These are phyloP conservation scores for Artemia franciscana DNA, from an alignment of 1,140 invertebrate genomes.

Conservation along the genomic window DNA sequence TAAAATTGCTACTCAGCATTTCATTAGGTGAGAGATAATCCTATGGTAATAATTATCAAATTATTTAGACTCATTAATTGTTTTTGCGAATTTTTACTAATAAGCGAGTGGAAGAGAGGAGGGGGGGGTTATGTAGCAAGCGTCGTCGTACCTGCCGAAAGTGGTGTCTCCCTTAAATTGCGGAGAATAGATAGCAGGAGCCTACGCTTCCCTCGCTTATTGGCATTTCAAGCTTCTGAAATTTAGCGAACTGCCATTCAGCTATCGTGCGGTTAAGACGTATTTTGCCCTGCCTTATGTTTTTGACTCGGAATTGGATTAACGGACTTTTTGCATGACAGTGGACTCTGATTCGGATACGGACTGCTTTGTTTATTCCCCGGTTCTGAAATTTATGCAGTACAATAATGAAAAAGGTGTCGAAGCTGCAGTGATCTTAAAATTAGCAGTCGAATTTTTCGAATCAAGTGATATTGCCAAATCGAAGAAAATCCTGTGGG, in stretches of 20 bases:
- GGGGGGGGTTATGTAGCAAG: no score
- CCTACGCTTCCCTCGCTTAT: no score
- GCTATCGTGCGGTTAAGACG: background rate
- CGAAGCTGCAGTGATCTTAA: background rate
- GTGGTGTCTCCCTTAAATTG: no score
- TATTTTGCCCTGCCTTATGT: background rate
- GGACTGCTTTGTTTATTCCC: background rate
- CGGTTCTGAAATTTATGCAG: background rate
- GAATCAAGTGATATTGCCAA: background rate
- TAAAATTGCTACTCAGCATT: no score
- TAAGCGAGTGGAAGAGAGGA: no score
- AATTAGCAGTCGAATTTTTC: background rate
- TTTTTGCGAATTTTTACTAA: no score
- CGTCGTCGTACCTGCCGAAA: no score
- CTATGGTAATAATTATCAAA: no score
- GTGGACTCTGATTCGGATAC: background rate
- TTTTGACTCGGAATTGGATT: background rate
- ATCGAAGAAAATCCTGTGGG: background rate
- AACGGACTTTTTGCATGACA: background rate
- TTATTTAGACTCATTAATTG: no score
- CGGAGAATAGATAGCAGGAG: no score
- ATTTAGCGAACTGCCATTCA: background rate
- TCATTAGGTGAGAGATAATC: no score
- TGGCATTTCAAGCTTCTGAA: no score
- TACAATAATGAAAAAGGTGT: background rate